Conservation (phyloP, 1,140 invertebrate genomes). For the Lordiphosa collinella region DNA sequence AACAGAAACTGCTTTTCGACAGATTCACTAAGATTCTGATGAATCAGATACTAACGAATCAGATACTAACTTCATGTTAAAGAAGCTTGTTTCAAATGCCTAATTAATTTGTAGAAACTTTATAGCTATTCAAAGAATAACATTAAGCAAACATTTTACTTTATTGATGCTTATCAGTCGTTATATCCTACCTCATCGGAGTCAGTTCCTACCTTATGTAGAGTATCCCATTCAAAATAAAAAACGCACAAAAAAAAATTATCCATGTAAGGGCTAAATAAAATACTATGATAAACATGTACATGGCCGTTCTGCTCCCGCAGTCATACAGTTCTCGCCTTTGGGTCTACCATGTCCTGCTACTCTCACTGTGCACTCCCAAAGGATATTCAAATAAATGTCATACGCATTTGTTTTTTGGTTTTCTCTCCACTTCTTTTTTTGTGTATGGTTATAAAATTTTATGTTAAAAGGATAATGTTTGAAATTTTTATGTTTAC, state of each 20-base stretch:
- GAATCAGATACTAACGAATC: too few species aligned
- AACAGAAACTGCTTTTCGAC: too few species aligned
- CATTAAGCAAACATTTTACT: too few species aligned
- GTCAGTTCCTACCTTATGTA: background rate
- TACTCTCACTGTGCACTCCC: constrained; percentile 37
- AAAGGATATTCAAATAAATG: constrained; percentile 77
- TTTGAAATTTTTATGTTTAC: constrained; percentile 76
- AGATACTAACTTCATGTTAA: too few species aligned
- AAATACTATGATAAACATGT: constrained; percentile 75
- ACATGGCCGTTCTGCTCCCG: constrained; percentile 9
- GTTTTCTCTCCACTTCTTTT: constrained; percentile 40
- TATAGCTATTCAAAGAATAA: too few species aligned
- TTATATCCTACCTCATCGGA: too few species aligned
- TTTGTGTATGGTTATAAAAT: constrained; percentile 62
- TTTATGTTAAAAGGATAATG: constrained; percentile 78
- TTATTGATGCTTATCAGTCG: too few species aligned
- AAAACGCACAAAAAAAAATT: constrained; percentile 20
- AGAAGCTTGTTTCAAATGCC: too few species aligned
- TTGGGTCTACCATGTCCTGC: constrained; percentile 12
- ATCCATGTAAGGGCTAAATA: constrained; percentile 59
- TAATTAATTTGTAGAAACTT: too few species aligned
- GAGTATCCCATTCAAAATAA: constrained; percentile 27
- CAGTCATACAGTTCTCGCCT: constrained; percentile 4
- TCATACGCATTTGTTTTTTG: constrained; percentile 76
- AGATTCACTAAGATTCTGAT: too few species aligned